phyloP scores from a whole-genome alignment of 1,140 invertebrate species.

The Anastatus disparis region DNA sequence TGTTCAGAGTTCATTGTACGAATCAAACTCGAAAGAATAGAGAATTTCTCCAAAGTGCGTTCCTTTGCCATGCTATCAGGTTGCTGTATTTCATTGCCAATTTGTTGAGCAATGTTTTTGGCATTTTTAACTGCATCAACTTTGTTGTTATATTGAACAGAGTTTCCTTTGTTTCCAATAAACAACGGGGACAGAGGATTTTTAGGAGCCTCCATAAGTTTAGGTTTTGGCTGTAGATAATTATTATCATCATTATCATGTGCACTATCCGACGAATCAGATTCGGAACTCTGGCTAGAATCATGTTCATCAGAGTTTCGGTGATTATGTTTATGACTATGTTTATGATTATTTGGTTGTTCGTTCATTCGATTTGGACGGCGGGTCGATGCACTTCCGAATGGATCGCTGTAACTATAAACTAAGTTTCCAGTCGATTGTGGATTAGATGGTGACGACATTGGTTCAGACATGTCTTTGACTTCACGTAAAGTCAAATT shows the following conservation, averaged over 20 bases:
- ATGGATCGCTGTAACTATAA: slow-evolving; percentile 66
- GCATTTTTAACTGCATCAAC: slow-evolving; percentile 58
- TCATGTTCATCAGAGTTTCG: slow-evolving; percentile 8
- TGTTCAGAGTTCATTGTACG: slow-evolving; percentile 71
- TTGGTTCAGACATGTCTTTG: slow-evolving; percentile 40
- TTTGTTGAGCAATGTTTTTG: slow-evolving; percentile 67
- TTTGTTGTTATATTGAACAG: slow-evolving; percentile 55
- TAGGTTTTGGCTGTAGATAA: slow-evolving; percentile 61
- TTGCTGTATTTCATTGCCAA: slow-evolving; percentile 70
- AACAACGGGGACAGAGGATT: slow-evolving; percentile 66
- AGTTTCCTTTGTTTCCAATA: slow-evolving; percentile 67
- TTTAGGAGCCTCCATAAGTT: slow-evolving; percentile 60
- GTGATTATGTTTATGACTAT: neutral
- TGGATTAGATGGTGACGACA: slow-evolving; percentile 44
- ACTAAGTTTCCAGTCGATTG: slow-evolving; percentile 68
- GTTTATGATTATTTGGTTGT: neutral
- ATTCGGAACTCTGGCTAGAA: neutral
- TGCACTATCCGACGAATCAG: slow-evolving; percentile 24
- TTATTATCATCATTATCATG: slow-evolving; percentile 42
- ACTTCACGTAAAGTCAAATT: slow-evolving; percentile 65
- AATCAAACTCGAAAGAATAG: slow-evolving; percentile 70
- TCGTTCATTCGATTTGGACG: neutral
- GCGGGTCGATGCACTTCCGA: slow-evolving; percentile 43
- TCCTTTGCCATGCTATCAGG: slow-evolving; percentile 68
- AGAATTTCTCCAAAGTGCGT: slow-evolving; percentile 73